A percentile compares a stretch with the other conserved stretches of the same genome.
These are phyloP conservation scores for Melanogrammus aeglefinus DNA, from an alignment of 2,797 vertebrate genomes.

Conservation along the genomic window DNA sequence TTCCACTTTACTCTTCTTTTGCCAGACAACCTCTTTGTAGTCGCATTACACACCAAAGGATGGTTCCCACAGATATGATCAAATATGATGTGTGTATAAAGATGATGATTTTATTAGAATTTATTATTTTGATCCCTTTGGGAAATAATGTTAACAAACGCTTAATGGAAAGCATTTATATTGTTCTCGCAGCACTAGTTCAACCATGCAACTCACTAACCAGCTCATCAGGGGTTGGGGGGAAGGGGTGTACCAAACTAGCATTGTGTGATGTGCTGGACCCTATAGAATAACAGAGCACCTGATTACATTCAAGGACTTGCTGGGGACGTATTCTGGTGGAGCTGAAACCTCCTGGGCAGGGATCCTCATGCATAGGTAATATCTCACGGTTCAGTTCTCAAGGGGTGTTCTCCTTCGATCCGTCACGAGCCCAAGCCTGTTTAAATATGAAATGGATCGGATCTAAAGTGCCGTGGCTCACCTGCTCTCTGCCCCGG, in stretches of 20 bases:
- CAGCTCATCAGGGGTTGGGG: not conserved
- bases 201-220: not conserved
- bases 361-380: not conserved
- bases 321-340: not conserved
- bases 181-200: not conserved
- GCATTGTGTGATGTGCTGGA: not conserved
- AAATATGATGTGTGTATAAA: not conserved
- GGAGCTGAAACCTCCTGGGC: not conserved
- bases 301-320: not conserved
- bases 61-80: not conserved
- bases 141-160: not conserved
- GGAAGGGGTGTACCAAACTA: not conserved
- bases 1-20: not conserved
- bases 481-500: not conserved
- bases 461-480: not conserved
- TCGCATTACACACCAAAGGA: not conserved
- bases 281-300: slow-evolving; percentile 1
- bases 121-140: not conserved
- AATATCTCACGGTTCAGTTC: not conserved
- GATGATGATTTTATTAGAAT: not conserved
- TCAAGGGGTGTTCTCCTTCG: not conserved
- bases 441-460: not conserved
- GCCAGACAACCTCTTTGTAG: not conserved
- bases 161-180: not conserved
- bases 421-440: not conserved